Percentiles rank a stretch among this genome's conserved stretches.
Evolutionary conservation across 1,140 invertebrate genomes (phyloP).

Genomic region (Zaprionus capensis): DNA sequence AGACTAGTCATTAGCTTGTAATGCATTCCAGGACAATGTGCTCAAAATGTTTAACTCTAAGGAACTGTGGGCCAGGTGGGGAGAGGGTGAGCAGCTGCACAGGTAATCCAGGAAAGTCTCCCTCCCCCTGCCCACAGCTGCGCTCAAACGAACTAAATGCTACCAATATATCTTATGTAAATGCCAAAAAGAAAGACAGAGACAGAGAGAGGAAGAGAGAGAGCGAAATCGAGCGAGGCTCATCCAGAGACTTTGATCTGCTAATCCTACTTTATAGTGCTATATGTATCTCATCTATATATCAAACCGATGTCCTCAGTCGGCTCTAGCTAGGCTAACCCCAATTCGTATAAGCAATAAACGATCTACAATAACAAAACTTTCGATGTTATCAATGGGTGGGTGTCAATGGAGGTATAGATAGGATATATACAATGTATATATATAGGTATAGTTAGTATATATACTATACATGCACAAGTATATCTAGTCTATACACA

Average conservation of each 20-base stretch:
- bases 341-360: background rate
- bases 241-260: constrained; percentile 61
- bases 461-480: too few relatives aligned
- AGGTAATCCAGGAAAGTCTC: too few relatives aligned
- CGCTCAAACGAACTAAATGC: constrained; percentile 61
- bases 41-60: constrained; percentile 54
- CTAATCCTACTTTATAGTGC: constrained; percentile 11
- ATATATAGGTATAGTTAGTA: too few relatives aligned
- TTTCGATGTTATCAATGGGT: too few relatives aligned
- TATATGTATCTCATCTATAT: constrained; percentile 4
- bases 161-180: constrained; percentile 69
- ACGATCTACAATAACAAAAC: too few relatives aligned
- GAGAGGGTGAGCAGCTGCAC: too few relatives aligned
- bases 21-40: constrained; percentile 67
- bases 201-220: background rate
- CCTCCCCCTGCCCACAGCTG: constrained; percentile 29
- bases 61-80: background rate
- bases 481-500: too few relatives aligned
- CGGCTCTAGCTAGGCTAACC: background rate
- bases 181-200: constrained; percentile 66
- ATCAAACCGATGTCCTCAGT: background rate
- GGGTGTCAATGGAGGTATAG: too few relatives aligned
- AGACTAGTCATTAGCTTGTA: constrained; percentile 66
- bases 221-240: constrained; percentile 58
- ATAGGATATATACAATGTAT: too few relatives aligned